Conservation (phyloP, 2,797 vertebrate genomes). For the Coregonus suidteri region DNA sequence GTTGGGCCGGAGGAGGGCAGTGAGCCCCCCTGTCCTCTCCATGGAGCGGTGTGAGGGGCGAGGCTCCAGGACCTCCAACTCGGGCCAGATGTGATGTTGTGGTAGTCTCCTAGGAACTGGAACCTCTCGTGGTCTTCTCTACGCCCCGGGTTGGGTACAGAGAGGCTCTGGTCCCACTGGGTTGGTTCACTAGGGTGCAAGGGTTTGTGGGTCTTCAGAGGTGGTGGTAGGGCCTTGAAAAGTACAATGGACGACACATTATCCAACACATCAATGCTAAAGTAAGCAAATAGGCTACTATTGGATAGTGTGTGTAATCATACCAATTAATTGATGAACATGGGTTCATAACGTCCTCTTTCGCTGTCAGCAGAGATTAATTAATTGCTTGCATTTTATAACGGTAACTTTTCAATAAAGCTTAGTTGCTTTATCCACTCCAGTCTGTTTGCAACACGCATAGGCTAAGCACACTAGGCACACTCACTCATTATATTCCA, state of each 20-base stretch:
- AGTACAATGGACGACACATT: neutral
- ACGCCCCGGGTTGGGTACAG: neutral
- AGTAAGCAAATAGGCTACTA: neutral
- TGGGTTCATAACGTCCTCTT: constrained; percentile 65
- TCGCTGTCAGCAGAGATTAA: constrained; percentile 67
- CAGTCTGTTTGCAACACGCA: neutral
- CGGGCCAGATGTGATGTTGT: neutral
- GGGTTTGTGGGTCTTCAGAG: constrained; percentile 2
- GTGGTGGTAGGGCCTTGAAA: too few species aligned
- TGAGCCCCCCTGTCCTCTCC: neutral
- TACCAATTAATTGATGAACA: constrained; percentile 67
- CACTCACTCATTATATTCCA: too few species aligned
- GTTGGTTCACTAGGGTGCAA: neutral
- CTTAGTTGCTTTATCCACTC: neutral
- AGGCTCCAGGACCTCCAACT: neutral
- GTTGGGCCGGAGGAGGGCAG: neutral
- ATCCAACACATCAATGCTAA: neutral
- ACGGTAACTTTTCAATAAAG: neutral
- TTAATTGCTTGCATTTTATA: constrained; percentile 32
- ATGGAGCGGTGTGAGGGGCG: neutral
- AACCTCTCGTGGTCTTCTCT: neutral
- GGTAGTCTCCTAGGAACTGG: neutral
- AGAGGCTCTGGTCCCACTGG: neutral
- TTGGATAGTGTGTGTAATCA: neutral
- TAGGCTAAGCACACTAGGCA: neutral